Percentiles rank a stretch among this genome's conserved stretches.
These are phyloP conservation scores for Thymelicus acteon DNA, from an alignment of 2,888 invertebrate genomes.

Conservation along the genomic window DNA sequence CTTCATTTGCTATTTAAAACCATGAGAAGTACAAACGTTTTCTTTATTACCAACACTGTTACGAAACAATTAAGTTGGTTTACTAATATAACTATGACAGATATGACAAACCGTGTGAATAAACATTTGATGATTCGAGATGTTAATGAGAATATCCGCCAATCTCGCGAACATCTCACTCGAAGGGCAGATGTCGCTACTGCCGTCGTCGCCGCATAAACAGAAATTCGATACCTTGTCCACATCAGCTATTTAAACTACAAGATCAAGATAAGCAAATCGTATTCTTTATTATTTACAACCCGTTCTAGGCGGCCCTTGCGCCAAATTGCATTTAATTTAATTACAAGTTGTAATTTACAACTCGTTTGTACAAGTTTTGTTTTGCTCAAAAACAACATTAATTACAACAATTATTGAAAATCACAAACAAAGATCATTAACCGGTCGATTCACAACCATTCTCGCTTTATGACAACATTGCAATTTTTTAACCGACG, in stretches of 20 bases:
- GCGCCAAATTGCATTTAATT: conserved; percentile 65
- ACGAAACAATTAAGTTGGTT: too few relatives aligned
- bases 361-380: conserved; percentile 44
- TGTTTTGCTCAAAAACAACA: conserved; percentile 1
- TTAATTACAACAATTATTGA: background rate
- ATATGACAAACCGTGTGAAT: conserved; percentile 7
- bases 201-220: conserved; percentile 64
- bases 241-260: conserved; percentile 68
- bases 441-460: too few relatives aligned
- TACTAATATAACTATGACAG: background rate
- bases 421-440: too few relatives aligned
- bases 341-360: conserved; percentile 55
- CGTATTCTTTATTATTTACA: conserved; percentile 76
- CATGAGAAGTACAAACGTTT: too few relatives aligned
- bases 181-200: conserved; percentile 64
- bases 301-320: conserved; percentile 52
- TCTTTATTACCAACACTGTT: too few relatives aligned
- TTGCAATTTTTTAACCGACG: too few relatives aligned
- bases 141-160: conserved; percentile 47
- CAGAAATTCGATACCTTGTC: conserved; percentile 78
- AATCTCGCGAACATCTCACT: conserved; percentile 73
- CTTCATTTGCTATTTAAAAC: too few relatives aligned
- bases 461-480: too few relatives aligned
- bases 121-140: background rate
- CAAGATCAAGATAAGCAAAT: conserved; percentile 73